Evolutionary conservation across 2,797 vertebrate genomes (phyloP).

Genomic region (Platalea minor): DNA sequence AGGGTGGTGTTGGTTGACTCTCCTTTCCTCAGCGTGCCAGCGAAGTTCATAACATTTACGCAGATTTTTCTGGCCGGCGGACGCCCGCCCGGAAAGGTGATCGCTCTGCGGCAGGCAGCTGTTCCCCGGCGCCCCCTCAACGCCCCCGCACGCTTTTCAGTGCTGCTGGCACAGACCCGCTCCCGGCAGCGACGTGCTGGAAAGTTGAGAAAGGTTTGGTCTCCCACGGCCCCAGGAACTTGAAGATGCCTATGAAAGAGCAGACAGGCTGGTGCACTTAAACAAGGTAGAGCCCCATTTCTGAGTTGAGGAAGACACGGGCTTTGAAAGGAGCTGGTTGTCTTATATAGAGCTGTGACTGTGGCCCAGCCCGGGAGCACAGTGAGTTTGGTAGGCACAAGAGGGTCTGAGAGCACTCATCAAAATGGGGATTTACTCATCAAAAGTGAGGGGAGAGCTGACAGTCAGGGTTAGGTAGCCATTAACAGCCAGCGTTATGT

Average conservation of each 20-base stretch:
- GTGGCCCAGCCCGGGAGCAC: background rate
- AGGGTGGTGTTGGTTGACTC: background rate
- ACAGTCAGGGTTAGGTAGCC: background rate
- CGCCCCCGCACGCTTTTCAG: background rate
- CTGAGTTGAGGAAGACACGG: background rate
- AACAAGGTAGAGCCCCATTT: background rate
- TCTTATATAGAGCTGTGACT: background rate
- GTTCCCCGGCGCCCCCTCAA: background rate
- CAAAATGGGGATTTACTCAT: background rate
- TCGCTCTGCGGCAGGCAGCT: background rate
- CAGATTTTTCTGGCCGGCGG: background rate
- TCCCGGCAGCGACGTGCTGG: background rate
- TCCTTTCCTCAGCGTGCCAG: background rate
- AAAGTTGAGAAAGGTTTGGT: background rate
- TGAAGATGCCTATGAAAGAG: background rate
- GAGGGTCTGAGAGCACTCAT: background rate
- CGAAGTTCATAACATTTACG: background rate
- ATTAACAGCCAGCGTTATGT: background rate
- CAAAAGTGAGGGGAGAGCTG: background rate
- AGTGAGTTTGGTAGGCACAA: background rate
- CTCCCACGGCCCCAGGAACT: background rate
- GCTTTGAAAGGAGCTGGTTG: background rate
- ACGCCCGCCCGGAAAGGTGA: background rate
- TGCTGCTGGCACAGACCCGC: fast-evolving
- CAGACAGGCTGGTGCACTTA: background rate